Conservation (phyloP, 2,888 invertebrate species). For the Hofmannophila pseudospretella region DNA sequence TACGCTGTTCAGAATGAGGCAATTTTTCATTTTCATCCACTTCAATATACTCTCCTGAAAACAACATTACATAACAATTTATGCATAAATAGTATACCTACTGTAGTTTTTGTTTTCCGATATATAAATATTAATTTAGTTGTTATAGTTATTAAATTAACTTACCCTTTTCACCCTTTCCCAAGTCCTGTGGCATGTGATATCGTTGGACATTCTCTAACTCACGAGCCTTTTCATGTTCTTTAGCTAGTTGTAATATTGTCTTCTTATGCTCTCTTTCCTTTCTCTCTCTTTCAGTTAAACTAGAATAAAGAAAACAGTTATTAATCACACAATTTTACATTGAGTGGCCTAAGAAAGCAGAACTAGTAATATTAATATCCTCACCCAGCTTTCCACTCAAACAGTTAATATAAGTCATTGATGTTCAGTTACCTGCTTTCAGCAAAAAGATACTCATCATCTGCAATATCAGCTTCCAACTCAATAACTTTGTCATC, state of each 20-base stretch:
- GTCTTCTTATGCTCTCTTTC: constrained; percentile 95
- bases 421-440: too few species aligned
- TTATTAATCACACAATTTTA: too few species aligned
- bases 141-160: too few species aligned
- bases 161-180: constrained; percentile 82
- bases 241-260: constrained; percentile 92
- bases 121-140: too few species aligned
- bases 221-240: constrained; percentile 96
- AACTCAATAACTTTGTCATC: constrained; percentile 97
- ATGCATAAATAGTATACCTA: too few species aligned
- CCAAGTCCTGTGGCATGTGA: constrained; percentile 93
- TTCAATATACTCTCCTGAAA: constrained; percentile 85
- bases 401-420: too few species aligned
- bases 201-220: constrained; percentile 95
- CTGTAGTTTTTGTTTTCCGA: too few species aligned
- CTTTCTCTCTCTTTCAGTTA: constrained; percentile 90
- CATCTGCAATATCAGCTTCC: constrained; percentile 96
- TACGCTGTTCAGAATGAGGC: constrained; percentile 90
- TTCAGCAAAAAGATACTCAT: constrained; percentile 95
- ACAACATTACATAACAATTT: constrained; percentile 16
- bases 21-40: constrained; percentile 91
- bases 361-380: too few species aligned
- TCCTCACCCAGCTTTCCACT: too few species aligned
- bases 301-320: constrained; percentile 74
- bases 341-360: too few species aligned